Conservation (phyloP, 2,113 vertebrate genomes). For the Microcebus murinus region DNA sequence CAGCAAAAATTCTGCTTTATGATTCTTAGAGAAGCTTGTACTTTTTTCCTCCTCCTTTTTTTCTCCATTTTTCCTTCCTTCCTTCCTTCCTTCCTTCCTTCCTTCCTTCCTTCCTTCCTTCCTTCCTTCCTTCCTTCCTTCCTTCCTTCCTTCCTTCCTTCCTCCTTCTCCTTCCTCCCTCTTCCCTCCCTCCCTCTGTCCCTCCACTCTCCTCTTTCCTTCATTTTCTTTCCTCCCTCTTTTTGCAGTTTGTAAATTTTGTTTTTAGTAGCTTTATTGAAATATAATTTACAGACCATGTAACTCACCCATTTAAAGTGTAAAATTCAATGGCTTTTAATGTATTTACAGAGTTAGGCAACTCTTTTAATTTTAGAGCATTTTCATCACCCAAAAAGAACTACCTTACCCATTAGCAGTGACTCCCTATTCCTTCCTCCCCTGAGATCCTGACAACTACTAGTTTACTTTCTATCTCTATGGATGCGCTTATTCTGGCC, state of each 20-base stretch:
- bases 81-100: too few relatives aligned
- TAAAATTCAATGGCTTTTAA: background rate
- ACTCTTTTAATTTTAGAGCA: constrained; percentile 12
- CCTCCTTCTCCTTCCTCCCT: too few relatives aligned
- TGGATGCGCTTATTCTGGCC: background rate
- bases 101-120: background rate
- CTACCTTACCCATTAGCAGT: background rate
- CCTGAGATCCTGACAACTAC: background rate
- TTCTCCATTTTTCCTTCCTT: background rate
- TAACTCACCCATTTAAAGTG: background rate
- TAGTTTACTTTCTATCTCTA: background rate
- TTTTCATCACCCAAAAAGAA: background rate
- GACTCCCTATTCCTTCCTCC: background rate
- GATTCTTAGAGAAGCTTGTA: background rate
- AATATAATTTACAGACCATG: background rate
- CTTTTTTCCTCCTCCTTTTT: background rate
- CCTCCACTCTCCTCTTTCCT: background rate
- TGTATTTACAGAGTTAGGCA: background rate
- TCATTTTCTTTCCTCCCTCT: background rate
- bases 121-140: too few relatives aligned
- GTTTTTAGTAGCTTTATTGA: background rate
- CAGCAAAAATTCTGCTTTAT: background rate
- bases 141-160: too few relatives aligned
- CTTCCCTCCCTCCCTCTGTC: background rate
- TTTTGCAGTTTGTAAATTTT: background rate